Evolutionary conservation across 2,888 invertebrate species (phyloP).

Genomic region (Orthosia cruda): DNA sequence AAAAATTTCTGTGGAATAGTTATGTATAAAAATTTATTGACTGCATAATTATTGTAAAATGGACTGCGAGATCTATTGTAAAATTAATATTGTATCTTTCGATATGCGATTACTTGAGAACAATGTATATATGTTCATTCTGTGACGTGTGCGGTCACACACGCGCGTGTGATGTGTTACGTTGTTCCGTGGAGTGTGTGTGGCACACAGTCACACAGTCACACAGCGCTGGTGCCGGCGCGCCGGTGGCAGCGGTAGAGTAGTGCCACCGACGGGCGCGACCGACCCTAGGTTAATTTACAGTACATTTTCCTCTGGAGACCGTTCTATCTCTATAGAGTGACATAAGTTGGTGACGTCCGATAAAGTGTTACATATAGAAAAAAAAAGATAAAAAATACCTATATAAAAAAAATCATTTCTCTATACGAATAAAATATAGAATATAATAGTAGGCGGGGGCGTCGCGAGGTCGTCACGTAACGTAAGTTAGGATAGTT

Average conservation of each 20-base stretch:
- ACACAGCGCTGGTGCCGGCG: too few species aligned
- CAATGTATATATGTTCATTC: constrained; percentile 53
- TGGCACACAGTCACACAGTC: too few species aligned
- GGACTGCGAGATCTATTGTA: constrained; percentile 51
- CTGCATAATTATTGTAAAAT: constrained; percentile 45
- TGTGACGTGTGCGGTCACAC: constrained; percentile 23
- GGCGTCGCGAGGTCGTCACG: constrained; percentile 78
- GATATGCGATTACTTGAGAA: constrained; percentile 37
- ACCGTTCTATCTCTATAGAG: constrained; percentile 78
- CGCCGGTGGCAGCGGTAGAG: too few species aligned
- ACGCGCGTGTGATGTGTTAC: constrained; percentile 1
- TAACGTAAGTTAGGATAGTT: constrained; percentile 82
- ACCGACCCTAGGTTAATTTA: constrained; percentile 80
- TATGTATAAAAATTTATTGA: constrained; percentile 40
- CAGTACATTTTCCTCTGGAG: constrained; percentile 84
- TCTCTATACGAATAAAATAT: constrained; percentile 86
- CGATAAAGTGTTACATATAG: constrained; percentile 87
- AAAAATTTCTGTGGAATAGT: constrained; percentile 52
- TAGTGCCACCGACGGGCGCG: constrained; percentile 13
- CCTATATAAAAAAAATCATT: constrained; percentile 86
- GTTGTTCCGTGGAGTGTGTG: constrained; percentile 17
- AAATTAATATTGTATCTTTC: constrained; percentile 46
- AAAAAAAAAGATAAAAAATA: constrained; percentile 84
- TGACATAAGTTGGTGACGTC: constrained; percentile 88
- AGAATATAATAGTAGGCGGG: constrained; percentile 82